phyloP scores from a whole-genome alignment of 2,113 vertebrate genomes.

The Grus americana region DNA sequence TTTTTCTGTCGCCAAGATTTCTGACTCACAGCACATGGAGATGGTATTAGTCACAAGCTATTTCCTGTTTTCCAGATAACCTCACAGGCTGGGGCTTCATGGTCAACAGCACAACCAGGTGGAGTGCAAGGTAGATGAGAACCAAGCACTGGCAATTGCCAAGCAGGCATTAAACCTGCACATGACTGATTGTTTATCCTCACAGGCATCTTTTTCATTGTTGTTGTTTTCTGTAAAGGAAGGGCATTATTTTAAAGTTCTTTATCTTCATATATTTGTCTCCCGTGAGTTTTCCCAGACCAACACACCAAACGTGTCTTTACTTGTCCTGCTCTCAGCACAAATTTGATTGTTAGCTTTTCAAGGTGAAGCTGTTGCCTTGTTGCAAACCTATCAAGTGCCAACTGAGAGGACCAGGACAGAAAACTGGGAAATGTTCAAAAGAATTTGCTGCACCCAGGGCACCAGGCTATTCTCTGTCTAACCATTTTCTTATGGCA shows the following conservation, averaged over 20 bases:
- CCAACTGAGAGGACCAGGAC: neutral
- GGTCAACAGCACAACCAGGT: slow-evolving; percentile 65
- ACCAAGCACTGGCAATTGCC: neutral
- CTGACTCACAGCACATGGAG: slow-evolving; percentile 13
- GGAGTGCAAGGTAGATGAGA: slow-evolving; percentile 4
- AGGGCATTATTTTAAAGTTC: neutral
- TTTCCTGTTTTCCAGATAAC: slow-evolving; percentile 57
- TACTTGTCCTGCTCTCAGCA: neutral
- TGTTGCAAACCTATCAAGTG: neutral
- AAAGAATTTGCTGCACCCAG: neutral
- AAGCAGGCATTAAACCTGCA: neutral
- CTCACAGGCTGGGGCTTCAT: neutral
- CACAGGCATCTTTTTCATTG: neutral
- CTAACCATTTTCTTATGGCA: neutral
- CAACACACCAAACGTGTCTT: neutral
- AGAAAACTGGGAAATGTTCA: neutral
- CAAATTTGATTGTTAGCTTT: neutral
- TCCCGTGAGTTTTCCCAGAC: neutral
- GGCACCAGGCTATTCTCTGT: neutral
- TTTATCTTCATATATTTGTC: neutral
- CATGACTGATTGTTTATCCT: neutral
- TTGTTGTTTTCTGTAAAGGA: neutral
- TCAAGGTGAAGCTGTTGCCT: neutral
- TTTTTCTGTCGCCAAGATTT: neutral
- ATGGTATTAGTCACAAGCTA: slow-evolving; percentile 17